A percentile compares a stretch with the other conserved stretches of the same genome.
Conservation (phyloP, 2,888 invertebrate species). For the Pristionchus entomophagus region DNA sequence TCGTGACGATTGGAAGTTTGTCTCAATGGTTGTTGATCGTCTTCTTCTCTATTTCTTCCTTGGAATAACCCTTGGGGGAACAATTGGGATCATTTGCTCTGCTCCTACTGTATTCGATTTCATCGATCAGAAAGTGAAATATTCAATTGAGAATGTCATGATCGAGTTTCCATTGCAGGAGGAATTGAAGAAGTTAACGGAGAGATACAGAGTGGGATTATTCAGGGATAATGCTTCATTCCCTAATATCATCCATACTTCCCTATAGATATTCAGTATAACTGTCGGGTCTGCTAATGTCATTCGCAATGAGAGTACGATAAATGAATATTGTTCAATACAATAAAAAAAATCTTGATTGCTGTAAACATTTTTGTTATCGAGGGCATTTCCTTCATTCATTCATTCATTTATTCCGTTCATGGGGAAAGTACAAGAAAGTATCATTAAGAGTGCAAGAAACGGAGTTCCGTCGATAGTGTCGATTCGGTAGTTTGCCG, state of each 20-base stretch:
- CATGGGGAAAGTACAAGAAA: too few species aligned
- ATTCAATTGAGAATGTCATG: too few species aligned
- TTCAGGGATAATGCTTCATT: neutral
- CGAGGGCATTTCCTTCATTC: neutral
- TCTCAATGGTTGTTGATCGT: conserved; percentile 79
- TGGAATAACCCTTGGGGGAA: conserved; percentile 73
- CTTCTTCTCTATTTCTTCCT: conserved; percentile 78
- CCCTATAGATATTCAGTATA: neutral
- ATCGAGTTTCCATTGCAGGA: neutral
- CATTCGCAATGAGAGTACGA: too few species aligned
- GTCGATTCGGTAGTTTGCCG: too few species aligned
- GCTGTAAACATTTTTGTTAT: neutral
- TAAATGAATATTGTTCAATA: neutral
- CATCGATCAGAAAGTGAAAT: conserved; percentile 70
- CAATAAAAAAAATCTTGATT: neutral
- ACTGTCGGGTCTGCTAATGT: neutral
- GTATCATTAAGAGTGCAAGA: too few species aligned
- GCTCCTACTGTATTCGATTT: conserved; percentile 78
- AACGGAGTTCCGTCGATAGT: too few species aligned
- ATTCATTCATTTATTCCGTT: too few species aligned
- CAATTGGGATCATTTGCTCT: conserved; percentile 76
- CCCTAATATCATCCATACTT: neutral
- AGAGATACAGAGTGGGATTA: neutral
- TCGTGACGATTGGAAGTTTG: conserved; percentile 79
- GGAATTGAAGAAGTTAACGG: conserved; percentile 1